Base-by-base conservation (phyloP, 92 coral and sea anemone species). In the Pocillopora grandis region DNA sequence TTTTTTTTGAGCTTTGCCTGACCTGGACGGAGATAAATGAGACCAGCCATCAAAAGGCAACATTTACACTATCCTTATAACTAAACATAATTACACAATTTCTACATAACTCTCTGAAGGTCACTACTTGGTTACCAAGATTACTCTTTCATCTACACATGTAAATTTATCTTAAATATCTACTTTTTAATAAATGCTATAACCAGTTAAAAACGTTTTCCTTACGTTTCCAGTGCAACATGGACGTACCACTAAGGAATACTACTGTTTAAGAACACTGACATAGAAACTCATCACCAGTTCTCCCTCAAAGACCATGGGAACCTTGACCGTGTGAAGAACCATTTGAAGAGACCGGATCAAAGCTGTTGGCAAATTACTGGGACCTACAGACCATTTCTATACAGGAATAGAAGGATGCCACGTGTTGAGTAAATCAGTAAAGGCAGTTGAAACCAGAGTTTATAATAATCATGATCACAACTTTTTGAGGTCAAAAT, bases 371-470 rank as follows among this genome's bases (percentile, higher is more conserved):
- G 98, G 95, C 62, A 92, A 98, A 67, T 94, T 84, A 59, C 81
- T 78, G 52, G 98, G 98, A 20, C 98, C 98, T 70, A 96, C 89
- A 7, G 95, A 80, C 98, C 98, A 96, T 87, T 92, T 92, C 98
- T 96, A 79, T 10, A 76, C 23, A 63, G 16, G n/a, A 33, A 55
- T 18, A 31, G 49, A 33, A 74, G 63, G 48, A 62, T 7, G 52
- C 52, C 27, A 67, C 19, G 49, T 69, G 55, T 52, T 69, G 19
- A 70, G 75, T 7, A n/a, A 69, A 66, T 21, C 15, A 66, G 10
- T 18, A 9, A 3, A 19, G n/a, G 18, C 27, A 64, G 69, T 21
- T 21, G 68, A 64, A 10, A 42, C 52, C 52, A 42, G 8, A 7
- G 52, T 42, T 42, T 42, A 42, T 42, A 0, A 42, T 42, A 42